Base-by-base conservation (phyloP, 2,113 vertebrate species). In the Stigmatopora nigra region DNA sequence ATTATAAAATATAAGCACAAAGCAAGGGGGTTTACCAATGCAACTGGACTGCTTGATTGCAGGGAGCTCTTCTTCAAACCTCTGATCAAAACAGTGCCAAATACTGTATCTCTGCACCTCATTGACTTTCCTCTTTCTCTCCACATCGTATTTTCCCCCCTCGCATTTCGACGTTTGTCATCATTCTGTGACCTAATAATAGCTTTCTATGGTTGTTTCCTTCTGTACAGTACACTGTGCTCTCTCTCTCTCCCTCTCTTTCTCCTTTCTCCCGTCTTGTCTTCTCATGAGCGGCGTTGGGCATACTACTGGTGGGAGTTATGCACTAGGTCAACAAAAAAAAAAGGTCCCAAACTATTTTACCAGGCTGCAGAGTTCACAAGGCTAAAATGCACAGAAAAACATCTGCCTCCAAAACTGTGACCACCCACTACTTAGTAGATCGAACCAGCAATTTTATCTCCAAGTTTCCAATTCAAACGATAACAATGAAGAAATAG, bases 1-100 rank as follows among this genome's bases (percentile, higher is more conserved):
- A 83, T 77, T 76, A 78, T 77, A 78, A 82, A 78, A 86, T 71
- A 88, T 69, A 89, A 89, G 88, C 88, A 89, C 88, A 89, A 89
- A 85, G 83, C 77, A 74, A 80, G 68, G 78, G 68, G 72, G 81
- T 83, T 86, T 83, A 86, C 80, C 83, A 80, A 88, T 86, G 86
- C 85, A 85, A 87, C 73, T 77, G 80, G 81, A 86, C 85, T 82
- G 85, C 81, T 78, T 74, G 81, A 72, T 72, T 86, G 71, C 75
- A 61, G 83, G 78, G 83, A 82, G 73, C 73, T 68, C 70, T 78
- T 64, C 78, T 73, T 76, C 63, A 57, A 69, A 76, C 65, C 74
- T 79, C 82, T 70, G 68, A 76, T 82, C 73, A 63, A 72, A 80
- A 80, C 77, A 75, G 80, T 88, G 77, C 86, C 87, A 84, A 84